Percentiles rank a stretch among this genome's conserved stretches.
Conservation (phyloP, 2,113 vertebrate species). For the Sorex fumeus region DNA sequence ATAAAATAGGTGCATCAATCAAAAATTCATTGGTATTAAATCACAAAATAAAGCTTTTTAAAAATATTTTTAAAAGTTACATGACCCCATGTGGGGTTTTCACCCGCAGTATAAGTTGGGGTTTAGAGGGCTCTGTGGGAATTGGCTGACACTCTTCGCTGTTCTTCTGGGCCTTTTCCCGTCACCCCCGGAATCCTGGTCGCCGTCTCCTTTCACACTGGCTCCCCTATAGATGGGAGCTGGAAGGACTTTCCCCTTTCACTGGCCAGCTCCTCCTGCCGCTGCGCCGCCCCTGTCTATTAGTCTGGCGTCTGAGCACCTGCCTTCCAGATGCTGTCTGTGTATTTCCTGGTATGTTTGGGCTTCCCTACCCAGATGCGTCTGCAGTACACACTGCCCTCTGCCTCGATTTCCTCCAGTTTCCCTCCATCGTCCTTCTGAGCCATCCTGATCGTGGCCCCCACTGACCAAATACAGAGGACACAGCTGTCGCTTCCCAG, state of each 20-base stretch:
- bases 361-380: background rate
- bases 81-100: too few relatives aligned
- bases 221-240: background rate
- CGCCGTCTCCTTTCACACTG: background rate
- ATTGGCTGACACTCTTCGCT: background rate
- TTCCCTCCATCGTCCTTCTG: background rate
- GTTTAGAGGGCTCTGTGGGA: background rate
- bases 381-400: background rate
- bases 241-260: background rate
- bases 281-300: background rate
- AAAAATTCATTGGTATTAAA: too few relatives aligned
- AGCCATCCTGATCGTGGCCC: background rate
- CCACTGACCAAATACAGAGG: background rate
- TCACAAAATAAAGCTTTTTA: too few relatives aligned
- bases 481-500: background rate
- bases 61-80: too few relatives aligned
- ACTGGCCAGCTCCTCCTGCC: background rate
- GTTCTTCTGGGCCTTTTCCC: background rate
- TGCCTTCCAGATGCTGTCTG: background rate
- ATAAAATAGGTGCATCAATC: too few relatives aligned
- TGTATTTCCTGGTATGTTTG: conserved; percentile 19
- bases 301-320: background rate
- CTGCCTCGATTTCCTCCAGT: background rate
- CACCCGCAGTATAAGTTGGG: too few relatives aligned
- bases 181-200: too few relatives aligned